Evolutionary conservation across 2,113 vertebrate species (phyloP).

Genomic region (Turnix velox): DNA sequence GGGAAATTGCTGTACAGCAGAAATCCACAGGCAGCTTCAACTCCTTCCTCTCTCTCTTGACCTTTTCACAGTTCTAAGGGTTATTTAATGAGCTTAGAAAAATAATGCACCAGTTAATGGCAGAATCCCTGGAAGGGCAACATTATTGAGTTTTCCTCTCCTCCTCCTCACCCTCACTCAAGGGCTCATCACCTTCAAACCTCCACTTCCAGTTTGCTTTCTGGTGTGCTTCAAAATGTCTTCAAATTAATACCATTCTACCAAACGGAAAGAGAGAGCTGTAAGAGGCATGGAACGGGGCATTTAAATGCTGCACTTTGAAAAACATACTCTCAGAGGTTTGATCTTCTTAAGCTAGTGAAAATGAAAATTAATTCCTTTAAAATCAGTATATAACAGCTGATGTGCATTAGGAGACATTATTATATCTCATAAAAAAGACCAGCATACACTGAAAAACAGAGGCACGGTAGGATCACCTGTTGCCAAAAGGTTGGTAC

Average conservation of each 20-base stretch:
- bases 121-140: slow-evolving; percentile 43
- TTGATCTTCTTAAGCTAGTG: neutral
- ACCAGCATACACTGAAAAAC: neutral
- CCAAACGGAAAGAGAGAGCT: neutral
- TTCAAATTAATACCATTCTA: slow-evolving; percentile 17
- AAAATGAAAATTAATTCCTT: slow-evolving; percentile 2
- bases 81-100: slow-evolving; percentile 61
- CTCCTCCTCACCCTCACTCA: slow-evolving; percentile 24
- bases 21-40: slow-evolving; percentile 42
- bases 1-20: neutral
- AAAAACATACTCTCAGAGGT: neutral
- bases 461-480: neutral
- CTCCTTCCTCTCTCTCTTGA: slow-evolving; percentile 45
- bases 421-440: neutral
- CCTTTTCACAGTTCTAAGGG: slow-evolving; percentile 52
- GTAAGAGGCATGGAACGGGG: neutral
- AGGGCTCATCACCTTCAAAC: slow-evolving; percentile 9
- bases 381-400: neutral
- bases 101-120: slow-evolving; percentile 55
- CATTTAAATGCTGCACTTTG: slow-evolving; percentile 3
- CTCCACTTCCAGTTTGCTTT: neutral
- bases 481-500: neutral
- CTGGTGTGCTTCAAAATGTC: neutral
- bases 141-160: neutral
- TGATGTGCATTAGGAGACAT: neutral